Percentiles rank a stretch among this genome's conserved stretches.
Evolutionary conservation across 1,140 invertebrate genomes (phyloP).

Genomic region (Pseudomyrmex dendroicus): DNA sequence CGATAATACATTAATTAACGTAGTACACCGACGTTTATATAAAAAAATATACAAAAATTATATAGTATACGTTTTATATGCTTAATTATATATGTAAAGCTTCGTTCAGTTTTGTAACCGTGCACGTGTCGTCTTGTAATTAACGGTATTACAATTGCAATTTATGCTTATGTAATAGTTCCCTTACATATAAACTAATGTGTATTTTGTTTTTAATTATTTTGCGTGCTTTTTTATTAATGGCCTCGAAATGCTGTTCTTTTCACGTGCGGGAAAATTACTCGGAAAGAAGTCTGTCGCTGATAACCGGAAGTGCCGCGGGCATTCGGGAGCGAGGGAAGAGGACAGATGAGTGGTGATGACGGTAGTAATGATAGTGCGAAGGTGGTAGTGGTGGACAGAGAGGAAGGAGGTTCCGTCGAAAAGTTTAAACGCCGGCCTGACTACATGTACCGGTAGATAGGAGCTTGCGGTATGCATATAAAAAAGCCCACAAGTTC

Average conservation of each 20-base stretch:
- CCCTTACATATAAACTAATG: neutral
- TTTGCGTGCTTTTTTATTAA: neutral
- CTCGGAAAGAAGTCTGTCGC: conserved; percentile 60
- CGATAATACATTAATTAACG: neutral
- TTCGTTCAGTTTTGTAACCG: no score
- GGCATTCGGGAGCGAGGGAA: conserved; percentile 19
- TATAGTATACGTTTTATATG: no score
- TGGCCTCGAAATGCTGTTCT: neutral
- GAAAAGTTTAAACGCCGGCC: conserved; percentile 82
- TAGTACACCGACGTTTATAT: neutral
- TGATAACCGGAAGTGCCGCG: conserved; percentile 69
- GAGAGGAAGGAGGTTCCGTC: conserved; percentile 62
- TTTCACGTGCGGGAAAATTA: conserved; percentile 52
- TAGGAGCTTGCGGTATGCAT: conserved; percentile 86
- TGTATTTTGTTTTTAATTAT: neutral
- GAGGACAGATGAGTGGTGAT: conserved; percentile 34
- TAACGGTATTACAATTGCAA: neutral
- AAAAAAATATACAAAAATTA: no score
- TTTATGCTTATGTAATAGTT: neutral
- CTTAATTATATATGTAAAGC: no score
- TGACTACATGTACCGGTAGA: conserved; percentile 86
- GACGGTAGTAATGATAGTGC: conserved; percentile 2
- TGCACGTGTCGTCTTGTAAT: neutral
- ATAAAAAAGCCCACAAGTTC: conserved; percentile 86
- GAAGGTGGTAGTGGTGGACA: conserved; percentile 1